Base-by-base conservation (phyloP, 2,888 invertebrate species). In the Callyntrura guangdongensis region DNA sequence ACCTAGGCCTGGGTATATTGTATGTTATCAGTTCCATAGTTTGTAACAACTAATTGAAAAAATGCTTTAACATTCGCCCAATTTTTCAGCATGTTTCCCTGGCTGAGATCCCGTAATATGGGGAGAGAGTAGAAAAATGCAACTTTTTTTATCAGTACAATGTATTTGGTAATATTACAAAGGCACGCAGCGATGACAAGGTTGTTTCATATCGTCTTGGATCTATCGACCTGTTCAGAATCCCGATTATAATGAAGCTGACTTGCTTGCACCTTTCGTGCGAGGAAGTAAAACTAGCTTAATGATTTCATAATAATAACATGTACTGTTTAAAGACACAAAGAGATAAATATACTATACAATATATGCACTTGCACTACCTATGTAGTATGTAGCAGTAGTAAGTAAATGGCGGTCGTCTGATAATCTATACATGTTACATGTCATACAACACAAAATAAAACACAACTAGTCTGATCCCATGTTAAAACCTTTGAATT, bases 131-230 rank as follows among this genome's bases (percentile, higher is more conserved):
- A 17, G 14, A 61, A 20, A 61, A 61, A n/a, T 17, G 8, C n/a
- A 20, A 17, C 11, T 12, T 61, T 8, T 17, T 61, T 61, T 61
- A n/a, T 61, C 3, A 53, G 22, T 64, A 22, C 64, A 64, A 25
- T 22, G 22, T 22, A 64, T 64, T 36, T 36, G 2, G 25, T 64
- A 22, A 11, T 53, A 64, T 81, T 81, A 74, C 82, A 88, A 88
- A 59, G 61, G 83, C 83, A 89, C 27, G 83, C 82, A 56, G 59
- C 59, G 83, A 89, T 89, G 89, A 72, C 88, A 88, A 83, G 83
- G 77, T 74, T 64, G 74, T 61, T 61, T 77, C 20, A 25, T 89
- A 89, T 88, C 88, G 82, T 74, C 72, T 72, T 47, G 61, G 47
- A 69, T 88, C 72, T 79, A 87, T 69, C 87, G 59, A 47, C 64